Base-by-base conservation (phyloP, 2,888 invertebrate species). In the Eupeodes latifasciatus region DNA sequence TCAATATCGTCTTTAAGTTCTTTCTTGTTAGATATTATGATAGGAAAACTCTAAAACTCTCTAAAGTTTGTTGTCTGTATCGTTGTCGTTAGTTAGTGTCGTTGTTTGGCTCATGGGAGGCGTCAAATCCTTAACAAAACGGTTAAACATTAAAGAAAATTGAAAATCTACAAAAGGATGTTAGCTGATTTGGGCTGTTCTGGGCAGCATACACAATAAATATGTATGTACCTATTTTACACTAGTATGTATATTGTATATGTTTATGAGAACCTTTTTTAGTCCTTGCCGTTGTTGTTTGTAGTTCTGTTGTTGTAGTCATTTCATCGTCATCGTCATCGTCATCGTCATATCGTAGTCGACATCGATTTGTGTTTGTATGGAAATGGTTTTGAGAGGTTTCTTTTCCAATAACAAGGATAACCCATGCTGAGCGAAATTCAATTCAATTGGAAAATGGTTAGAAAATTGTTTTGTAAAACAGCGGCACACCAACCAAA, bases 91-190 rank as follows among this genome's bases (percentile, higher is more conserved):
- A 7, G 19, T 27, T 44, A 9, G 19, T 27, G 57, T 57, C 27
- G 14, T 19, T 72, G 14, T 19, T 72, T 57, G 55, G 44, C 19
- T 44, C 44, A 10, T 47, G 40, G 47, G 53, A 62, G 77, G 64
- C 67, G 74, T 36, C 53, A 72, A 49, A 57, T 71, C 55, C 59
- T 69, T 57, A 36, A 49, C 55, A 59, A 53, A 79, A 79, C 66
- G 49, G 47, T 74, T 49, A 51, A 36, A 74, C 59, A 84, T 78
- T 74, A 57, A 75, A 59, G 40, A 40, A 59, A 79, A 84, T 79
- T 78, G 78, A 79, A 83, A 66, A 83, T 59, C 72, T 51, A 59
- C 40, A 34, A 67, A 44, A 36, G 55, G 49, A n/a, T 67, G 11
- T 11, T 53, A 51, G 9, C 2, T 51, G 34, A 5, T 2, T 9